Base-by-base conservation (phyloP, 2,797 vertebrate species). In the Poecilia wingei region DNA sequence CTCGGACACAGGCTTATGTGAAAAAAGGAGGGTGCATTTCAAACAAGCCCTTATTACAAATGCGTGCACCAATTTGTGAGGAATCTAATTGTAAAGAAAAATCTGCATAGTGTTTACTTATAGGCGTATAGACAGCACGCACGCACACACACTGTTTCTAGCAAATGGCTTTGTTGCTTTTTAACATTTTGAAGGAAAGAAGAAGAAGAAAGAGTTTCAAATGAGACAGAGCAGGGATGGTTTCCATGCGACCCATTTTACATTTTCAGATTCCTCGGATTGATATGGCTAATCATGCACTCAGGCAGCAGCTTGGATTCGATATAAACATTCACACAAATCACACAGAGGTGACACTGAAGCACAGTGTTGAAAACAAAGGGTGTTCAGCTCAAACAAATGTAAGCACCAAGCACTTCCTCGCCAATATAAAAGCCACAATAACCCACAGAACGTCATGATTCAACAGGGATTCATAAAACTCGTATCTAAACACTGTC, bases 361-460 rank as follows among this genome's bases (percentile, higher is more conserved):
- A 10, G 25, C 25, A 8, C 36, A 36, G 66, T 33, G 13, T 79
- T 73, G 16, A 66, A 61, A 33, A 71, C 36, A 33, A 43, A 13
- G 25, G 12, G 25, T 16, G 18, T 33, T 20, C 33, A 36, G 36
- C 74, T 41, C 78, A 55, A 81, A 73, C 6, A 61, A 66, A 20
- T 41, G 28, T 4, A 64, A 79, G n/a, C 10, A 55, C 31, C 0
- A 0, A 72, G 13, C 1, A 36, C 22, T 28, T 75, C 78, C 74
- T 36, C 20, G 28, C 14, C 18, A 47, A 3, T 45, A 53, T 18
- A 77, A 45, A 78, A 81, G 64, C 68, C 74, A 51, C 49, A 61
- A 68, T 25, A 46, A 74, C 46, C 71, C 46, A 36, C n/a, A 69
- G 72, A 51, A 9, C 22, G 39, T n/a, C 16, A 59, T 2, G 36